Evolutionary conservation across 2,888 invertebrate genomes (phyloP).

Genomic region (Carcina quercana): DNA sequence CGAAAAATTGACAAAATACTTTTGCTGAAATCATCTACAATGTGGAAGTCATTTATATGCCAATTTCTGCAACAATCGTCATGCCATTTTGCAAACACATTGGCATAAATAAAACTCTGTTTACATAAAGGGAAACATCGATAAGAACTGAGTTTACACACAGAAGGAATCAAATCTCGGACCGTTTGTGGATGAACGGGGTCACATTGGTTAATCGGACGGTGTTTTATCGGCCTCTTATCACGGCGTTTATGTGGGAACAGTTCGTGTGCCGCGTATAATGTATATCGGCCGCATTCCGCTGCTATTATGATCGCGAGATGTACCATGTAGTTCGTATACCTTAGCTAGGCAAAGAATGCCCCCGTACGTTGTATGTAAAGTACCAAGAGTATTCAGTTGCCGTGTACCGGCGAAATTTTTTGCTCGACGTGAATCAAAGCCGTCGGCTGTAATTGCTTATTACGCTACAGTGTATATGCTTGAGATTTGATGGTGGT

Average conservation of each 20-base stretch:
- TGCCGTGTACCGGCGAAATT: slow-evolving; percentile 56
- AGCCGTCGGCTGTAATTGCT: slow-evolving; percentile 44
- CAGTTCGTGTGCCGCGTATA: slow-evolving; percentile 26
- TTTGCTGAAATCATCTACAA: no score
- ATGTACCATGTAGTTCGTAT: slow-evolving; percentile 46
- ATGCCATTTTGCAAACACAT: no score
- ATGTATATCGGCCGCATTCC: slow-evolving; percentile 51
- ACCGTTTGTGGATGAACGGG: slow-evolving; percentile 9
- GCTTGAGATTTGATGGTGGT: background rate
- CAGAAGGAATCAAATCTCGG: no score
- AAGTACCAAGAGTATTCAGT: slow-evolving; percentile 26
- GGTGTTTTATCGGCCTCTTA: slow-evolving; percentile 60
- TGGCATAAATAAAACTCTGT: no score
- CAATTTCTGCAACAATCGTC: no score
- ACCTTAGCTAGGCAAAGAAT: no score
- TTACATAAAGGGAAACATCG: no score
- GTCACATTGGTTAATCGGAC: slow-evolving; percentile 57
- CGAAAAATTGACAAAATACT: no score
- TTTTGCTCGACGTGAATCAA: slow-evolving; percentile 64
- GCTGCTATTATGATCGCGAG: slow-evolving; percentile 60
- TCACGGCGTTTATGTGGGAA: slow-evolving; percentile 44
- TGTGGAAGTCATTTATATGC: no score
- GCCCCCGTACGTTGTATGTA: no score
- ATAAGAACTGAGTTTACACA: no score
- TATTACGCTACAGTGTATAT: slow-evolving; percentile 7